Evolutionary conservation across 2,888 invertebrate genomes (phyloP), one percentile per base, ranked within the genome.

Genomic region (Monopis laevigella): DNA sequence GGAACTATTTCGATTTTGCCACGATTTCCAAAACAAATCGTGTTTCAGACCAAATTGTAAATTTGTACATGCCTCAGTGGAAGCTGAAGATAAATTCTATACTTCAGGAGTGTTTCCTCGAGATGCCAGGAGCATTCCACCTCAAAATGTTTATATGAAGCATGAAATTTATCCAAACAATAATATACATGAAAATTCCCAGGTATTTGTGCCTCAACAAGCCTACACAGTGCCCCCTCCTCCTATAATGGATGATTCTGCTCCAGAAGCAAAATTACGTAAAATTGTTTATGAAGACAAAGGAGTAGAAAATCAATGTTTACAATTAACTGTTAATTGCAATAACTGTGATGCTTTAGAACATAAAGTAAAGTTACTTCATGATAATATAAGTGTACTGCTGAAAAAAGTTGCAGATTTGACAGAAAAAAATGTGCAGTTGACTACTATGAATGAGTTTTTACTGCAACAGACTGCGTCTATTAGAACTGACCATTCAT

Each of bases 71-170:
- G 86, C 88, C 53, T 81, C 84, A 4, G 68, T 84, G 38, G 86
- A 87, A 54, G 88, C 89, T 39, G 88, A 89, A 61, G 88, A 88
- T 45, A 80, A 82, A 45, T 89, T 86, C 57, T 89, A 86, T 51
- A 65, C 71, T 43, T 80, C 82, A 39, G 87, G 87, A 14, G 82
- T 84, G 30, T 84, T 86, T 52, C 80, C 89, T 35, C 84, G 85
- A 2, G 66, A 67, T 42, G 49, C 55, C 28, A 60, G 68, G 1
- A 62, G 46, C 45, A 32, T 13, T 30, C 6, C 30, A 3, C 12
- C 30, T 16, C 16, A 17, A 32, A 13, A 32, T 11, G 32, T 6
- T 8, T 4, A 11, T 4, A 32, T 13, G 14, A 17, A 3, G 7
- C 12, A 14, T 17, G 2, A 11, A 3, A 14, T 17, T 17, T 14